Base-by-base conservation (phyloP, 2,797 vertebrate species). In the Chrosomus eos region DNA sequence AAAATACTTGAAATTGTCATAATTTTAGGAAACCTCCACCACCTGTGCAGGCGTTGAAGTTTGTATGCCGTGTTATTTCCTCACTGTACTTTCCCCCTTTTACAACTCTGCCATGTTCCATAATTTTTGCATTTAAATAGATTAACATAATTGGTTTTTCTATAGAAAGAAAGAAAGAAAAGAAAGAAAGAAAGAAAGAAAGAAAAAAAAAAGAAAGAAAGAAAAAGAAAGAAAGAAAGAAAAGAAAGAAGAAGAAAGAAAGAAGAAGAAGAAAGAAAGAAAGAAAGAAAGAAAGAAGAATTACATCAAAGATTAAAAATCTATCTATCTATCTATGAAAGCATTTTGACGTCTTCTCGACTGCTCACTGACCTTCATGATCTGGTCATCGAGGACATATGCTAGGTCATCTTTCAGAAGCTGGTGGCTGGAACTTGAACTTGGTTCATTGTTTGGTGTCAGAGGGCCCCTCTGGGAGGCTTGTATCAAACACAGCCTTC, bases 401-500 rank as follows among this genome's bases (percentile, higher is more conserved):
- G 85, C 89, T 89, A 90, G 93, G 89, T 92, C 89, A 90, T 62
- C 93, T 95, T 95, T 94, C 93, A 93, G 90, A 89, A 91, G 77
- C 87, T 92, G 92, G 92, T 93, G 86, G 90, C 90, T 87, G 92
- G 90, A 95, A 93, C 89, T 90, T 93, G 93, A 93, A 92, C 89
- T 93, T 93, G 83, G 90, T 91, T 90, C 90, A 72, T 90, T 91
- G 90, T 91, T 93, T 88, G 92, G 80, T 90, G 88, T 80, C 80
- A 88, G 81, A 88, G 86, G 92, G 71, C 85, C 92, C 92, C 89
- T 90, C 75, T 48, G 91, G 91, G 90, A 94, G 72, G 91, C 92
- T 94, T 90, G 85, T 90, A 90, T 92, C 89, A 90, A 91, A 88
- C 80, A 86, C 86, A 86, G 89, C 89, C 93, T 93, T 92, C 85